Evolutionary conservation across 1,140 invertebrate genomes (phyloP).

Genomic region (Cotesia typhae): DNA sequence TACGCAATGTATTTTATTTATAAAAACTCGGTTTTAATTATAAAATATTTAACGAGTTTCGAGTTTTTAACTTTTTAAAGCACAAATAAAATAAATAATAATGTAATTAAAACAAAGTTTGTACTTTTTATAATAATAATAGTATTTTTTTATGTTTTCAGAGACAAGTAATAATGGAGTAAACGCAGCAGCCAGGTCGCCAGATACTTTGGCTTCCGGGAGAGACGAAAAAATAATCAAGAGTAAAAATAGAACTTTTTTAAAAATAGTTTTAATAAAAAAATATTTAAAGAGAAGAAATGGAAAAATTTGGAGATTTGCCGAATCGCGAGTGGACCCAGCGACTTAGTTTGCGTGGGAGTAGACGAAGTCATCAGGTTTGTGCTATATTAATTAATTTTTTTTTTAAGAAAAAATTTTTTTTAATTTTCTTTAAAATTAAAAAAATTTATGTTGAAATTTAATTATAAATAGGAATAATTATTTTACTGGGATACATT

Average conservation of each 20-base stretch:
- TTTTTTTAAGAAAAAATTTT: neutral
- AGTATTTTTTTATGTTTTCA: conserved; percentile 14
- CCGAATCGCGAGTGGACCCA: conserved; percentile 67
- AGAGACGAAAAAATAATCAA: neutral
- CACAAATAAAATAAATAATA: no score
- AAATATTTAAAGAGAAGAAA: conserved; percentile 14
- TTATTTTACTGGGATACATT: no score
- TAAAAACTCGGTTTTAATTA: no score
- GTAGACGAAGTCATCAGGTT: conserved; percentile 57
- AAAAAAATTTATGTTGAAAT: neutral
- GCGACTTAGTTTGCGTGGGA: conserved; percentile 65
- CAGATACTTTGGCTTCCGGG: conserved; percentile 13
- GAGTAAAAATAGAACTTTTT: neutral
- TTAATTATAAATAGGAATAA: no score
- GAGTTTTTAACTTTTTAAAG: no score
- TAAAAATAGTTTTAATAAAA: conserved; percentile 14
- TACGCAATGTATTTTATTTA: no score
- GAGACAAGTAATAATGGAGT: conserved; percentile 29
- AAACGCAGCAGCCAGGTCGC: neutral
- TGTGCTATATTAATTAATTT: conserved; percentile 8
- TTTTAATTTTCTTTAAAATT: neutral
- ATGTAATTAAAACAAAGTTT: no score
- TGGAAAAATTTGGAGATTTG: conserved; percentile 56
- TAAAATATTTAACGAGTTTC: no score
- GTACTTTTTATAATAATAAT: neutral